These are phyloP conservation scores for Neolamprologus variostigma DNA, from an alignment of 2,113 vertebrate genomes.

Conservation along the genomic window DNA sequence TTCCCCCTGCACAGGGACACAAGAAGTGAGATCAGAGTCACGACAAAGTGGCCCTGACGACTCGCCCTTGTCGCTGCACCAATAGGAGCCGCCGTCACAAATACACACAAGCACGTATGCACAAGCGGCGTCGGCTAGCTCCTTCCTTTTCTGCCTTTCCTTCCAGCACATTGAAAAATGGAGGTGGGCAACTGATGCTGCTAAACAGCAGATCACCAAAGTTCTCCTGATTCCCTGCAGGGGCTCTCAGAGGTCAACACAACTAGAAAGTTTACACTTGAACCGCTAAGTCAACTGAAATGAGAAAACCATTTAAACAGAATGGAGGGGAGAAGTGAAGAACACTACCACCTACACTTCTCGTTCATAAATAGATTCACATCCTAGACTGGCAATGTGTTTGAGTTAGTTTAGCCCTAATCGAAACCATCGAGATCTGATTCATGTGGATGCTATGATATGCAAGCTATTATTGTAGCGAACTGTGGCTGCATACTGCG, in stretches of 20 bases:
- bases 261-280: slow-evolving; percentile 65
- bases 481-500: slow-evolving; percentile 22
- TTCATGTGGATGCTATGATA: slow-evolving; percentile 62
- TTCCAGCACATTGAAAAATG: slow-evolving; percentile 30
- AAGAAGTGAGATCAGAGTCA: slow-evolving; percentile 7
- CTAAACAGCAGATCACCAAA: slow-evolving; percentile 54
- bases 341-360: slow-evolving; percentile 67
- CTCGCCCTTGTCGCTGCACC: not conserved
- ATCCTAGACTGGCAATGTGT: slow-evolving; percentile 42
- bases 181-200: slow-evolving; percentile 53
- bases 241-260: slow-evolving; percentile 49
- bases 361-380: slow-evolving; percentile 62
- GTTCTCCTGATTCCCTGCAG: slow-evolving; percentile 55
- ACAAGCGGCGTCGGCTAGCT: not conserved
- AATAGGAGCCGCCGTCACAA: not conserved
- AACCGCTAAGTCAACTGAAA: slow-evolving; percentile 63
- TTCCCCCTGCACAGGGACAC: not conserved
- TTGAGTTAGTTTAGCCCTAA: slow-evolving; percentile 62
- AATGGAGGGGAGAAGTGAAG: slow-evolving; percentile 51
- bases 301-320: slow-evolving; percentile 58
- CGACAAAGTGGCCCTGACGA: slow-evolving; percentile 11
- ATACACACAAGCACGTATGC: not conserved
- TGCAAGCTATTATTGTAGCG: slow-evolving; percentile 62
- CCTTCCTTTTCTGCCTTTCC: slow-evolving; percentile 34
- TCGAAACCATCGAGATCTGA: slow-evolving; percentile 64